Percentiles rank a stretch among this genome's conserved stretches.
phyloP scores from a whole-genome alignment of 2,888 invertebrate species.

The Clanis bilineata region DNA sequence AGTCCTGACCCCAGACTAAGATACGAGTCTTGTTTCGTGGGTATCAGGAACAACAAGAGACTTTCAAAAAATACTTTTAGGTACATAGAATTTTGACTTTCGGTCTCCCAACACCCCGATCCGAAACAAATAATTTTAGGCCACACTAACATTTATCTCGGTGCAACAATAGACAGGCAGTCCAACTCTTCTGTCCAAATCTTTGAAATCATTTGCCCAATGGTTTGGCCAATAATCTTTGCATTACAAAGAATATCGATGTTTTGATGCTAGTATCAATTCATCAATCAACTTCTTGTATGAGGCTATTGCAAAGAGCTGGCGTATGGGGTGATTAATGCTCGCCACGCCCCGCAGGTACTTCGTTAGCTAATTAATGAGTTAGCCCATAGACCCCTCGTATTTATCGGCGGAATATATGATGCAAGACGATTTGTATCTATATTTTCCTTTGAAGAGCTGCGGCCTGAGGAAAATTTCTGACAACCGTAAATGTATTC shows the following conservation, averaged over 20 bases:
- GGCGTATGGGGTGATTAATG: conserved; percentile 50
- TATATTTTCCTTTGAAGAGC: not conserved
- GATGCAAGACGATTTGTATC: not conserved
- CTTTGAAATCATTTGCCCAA: not conserved
- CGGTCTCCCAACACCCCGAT: too few relatives aligned
- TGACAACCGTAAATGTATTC: too few relatives aligned
- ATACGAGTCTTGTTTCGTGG: too few relatives aligned
- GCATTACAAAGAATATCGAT: conserved; percentile 6
- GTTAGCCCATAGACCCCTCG: conserved; percentile 28
- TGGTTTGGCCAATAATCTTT: not conserved
- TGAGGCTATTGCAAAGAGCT: conserved; percentile 39
- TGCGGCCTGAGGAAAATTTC: too few relatives aligned
- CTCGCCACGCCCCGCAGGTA: conserved; percentile 44
- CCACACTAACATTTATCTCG: too few relatives aligned
- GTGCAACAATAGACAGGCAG: too few relatives aligned
- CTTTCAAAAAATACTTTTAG: too few relatives aligned
- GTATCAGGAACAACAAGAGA: too few relatives aligned
- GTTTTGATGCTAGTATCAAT: conserved; percentile 22
- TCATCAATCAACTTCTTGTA: not conserved
- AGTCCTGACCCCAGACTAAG: too few relatives aligned
- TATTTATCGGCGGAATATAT: not conserved
- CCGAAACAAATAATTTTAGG: too few relatives aligned
- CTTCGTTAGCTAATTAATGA: conserved; percentile 44
- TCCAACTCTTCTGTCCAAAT: too few relatives aligned
- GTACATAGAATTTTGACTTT: too few relatives aligned